These are phyloP conservation scores for Siphonodentalium dalli DNA, from an alignment of 2,888 invertebrate genomes.

Conservation along the genomic window DNA sequence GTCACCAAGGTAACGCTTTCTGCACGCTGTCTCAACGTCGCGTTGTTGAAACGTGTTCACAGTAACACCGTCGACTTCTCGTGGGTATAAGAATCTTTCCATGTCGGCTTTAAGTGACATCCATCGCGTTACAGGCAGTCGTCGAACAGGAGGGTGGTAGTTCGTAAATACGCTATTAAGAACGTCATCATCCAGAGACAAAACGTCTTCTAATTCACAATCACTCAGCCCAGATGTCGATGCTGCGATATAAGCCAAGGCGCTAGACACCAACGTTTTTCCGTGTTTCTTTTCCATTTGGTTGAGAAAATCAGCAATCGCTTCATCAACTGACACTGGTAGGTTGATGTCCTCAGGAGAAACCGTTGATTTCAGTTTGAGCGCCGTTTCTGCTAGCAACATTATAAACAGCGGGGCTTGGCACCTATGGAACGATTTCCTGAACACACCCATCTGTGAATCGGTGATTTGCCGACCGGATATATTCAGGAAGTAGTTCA, in stretches of 20 bases:
- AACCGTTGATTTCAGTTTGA: slow-evolving; percentile 37
- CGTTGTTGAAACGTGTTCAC: slow-evolving; percentile 51
- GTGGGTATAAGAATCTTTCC: slow-evolving; percentile 40
- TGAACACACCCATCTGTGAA: slow-evolving; percentile 41
- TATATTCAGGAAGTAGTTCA: slow-evolving; percentile 32
- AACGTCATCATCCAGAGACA: slow-evolving; percentile 60
- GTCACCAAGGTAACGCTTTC: slow-evolving; percentile 44
- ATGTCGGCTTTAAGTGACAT: slow-evolving; percentile 50
- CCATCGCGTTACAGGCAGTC: slow-evolving; percentile 55
- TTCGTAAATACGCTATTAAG: slow-evolving; percentile 40
- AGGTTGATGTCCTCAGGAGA: slow-evolving; percentile 21
- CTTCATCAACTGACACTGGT: slow-evolving; percentile 36
- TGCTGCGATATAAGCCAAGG: slow-evolving; percentile 54
- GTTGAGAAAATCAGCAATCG: slow-evolving; percentile 44
- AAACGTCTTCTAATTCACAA: slow-evolving; percentile 63
- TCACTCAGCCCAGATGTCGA: slow-evolving; percentile 61
- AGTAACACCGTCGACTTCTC: slow-evolving; percentile 50
- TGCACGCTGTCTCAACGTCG: slow-evolving; percentile 38
- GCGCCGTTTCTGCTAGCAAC: slow-evolving; percentile 41
- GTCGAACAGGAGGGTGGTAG: slow-evolving; percentile 40
- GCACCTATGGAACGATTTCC: slow-evolving; percentile 37
- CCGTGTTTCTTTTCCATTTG: slow-evolving; percentile 52
- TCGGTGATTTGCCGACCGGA: slow-evolving; percentile 39
- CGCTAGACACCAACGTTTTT: slow-evolving; percentile 38
- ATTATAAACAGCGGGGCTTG: slow-evolving; percentile 50